phyloP scores from a whole-genome alignment of 2,888 invertebrate species.

The Stenchaetothrips biformis region DNA sequence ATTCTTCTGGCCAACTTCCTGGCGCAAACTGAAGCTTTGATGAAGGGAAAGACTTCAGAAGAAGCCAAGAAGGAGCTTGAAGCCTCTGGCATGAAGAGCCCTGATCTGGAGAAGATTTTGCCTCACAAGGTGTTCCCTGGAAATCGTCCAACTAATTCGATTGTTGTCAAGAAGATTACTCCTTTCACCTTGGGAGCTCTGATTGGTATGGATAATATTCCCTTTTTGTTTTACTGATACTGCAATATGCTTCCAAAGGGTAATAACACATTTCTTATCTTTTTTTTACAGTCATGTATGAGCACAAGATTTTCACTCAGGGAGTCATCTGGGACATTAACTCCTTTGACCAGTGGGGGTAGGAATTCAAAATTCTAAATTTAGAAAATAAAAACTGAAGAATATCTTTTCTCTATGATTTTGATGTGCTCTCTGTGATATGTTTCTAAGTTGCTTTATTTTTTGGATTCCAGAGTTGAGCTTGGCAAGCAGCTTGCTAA shows the following conservation, averaged over 20 bases:
- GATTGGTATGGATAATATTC: conserved; percentile 61
- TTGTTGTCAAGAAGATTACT: conserved; percentile 83
- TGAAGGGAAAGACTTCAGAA: conserved; percentile 66
- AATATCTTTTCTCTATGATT: not conserved
- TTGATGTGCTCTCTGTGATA: not conserved
- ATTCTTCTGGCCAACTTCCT: conserved; percentile 94
- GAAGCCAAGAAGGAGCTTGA: conserved; percentile 76
- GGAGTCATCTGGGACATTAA: conserved; percentile 99
- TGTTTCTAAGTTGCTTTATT: not conserved
- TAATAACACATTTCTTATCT: conserved; percentile 24
- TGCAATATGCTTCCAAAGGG: not conserved
- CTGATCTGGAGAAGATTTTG: conserved; percentile 70
- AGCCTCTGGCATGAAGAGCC: conserved; percentile 68
- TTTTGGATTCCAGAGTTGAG: conserved; percentile 69
- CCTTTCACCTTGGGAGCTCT: conserved; percentile 91
- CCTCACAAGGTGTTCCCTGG: conserved; percentile 97
- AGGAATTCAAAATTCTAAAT: conserved; percentile 42
- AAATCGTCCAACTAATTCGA: conserved; percentile 95
- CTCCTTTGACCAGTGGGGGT: conserved; percentile 99
- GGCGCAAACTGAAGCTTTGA: conserved; percentile 97
- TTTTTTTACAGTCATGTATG: conserved; percentile 76
- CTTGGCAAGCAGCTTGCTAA: conserved; percentile 97
- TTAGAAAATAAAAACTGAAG: not conserved
- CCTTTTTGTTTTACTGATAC: conserved; percentile 30
- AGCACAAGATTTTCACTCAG: conserved; percentile 98